These are phyloP conservation scores for Australoheros scitulus DNA, from an alignment of 2,113 vertebrate species.

Conservation along the genomic window DNA sequence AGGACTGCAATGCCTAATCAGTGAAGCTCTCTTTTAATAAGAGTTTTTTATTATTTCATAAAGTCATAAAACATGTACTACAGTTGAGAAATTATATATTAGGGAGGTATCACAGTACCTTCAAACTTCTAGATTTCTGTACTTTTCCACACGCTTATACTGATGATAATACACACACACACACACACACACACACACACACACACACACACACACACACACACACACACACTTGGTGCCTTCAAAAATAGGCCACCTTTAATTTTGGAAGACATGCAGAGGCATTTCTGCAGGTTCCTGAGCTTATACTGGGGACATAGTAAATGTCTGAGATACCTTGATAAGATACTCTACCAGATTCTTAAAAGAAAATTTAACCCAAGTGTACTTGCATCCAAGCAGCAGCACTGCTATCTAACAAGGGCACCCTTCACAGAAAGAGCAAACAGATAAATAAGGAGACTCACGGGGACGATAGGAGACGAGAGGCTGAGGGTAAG, in stretches of 20 bases:
- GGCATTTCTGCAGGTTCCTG: background rate
- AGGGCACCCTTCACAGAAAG: conserved; percentile 21
- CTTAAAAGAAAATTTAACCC: conserved; percentile 40
- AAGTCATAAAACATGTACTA: conserved; percentile 19
- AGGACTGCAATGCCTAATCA: background rate
- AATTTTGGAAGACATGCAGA: background rate
- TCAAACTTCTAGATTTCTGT: background rate
- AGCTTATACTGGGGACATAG: background rate
- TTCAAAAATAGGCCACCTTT: background rate
- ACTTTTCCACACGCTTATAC: background rate
- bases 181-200: background rate
- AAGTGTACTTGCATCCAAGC: conserved; percentile 22
- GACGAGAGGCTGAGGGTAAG: conserved; percentile 31
- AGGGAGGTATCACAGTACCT: background rate
- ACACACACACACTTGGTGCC: background rate
- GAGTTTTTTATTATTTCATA: conserved; percentile 27
- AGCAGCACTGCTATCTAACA: conserved; percentile 34
- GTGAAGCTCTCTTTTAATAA: background rate
- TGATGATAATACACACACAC: background rate
- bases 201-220: background rate
- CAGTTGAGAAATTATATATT: conserved; percentile 9
- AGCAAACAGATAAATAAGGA: conserved; percentile 57
- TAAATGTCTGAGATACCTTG: conserved; percentile 1
- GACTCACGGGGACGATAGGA: conserved; percentile 24
- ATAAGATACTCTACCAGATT: conserved; percentile 28